Base-by-base conservation (phyloP, 2,797 vertebrate species). In the Alfaro cultratus region DNA sequence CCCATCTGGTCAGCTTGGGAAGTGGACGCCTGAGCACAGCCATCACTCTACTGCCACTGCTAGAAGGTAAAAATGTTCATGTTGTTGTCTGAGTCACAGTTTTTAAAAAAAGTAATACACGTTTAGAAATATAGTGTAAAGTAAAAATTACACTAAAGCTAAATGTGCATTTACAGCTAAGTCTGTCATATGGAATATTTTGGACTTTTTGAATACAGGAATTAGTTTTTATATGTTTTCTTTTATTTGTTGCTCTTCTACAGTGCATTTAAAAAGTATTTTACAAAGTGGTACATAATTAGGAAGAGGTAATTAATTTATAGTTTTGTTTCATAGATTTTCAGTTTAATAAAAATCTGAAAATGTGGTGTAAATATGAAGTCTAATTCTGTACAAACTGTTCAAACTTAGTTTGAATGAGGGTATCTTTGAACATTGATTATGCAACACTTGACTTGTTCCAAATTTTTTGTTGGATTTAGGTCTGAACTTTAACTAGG, bases 1-100 rank as follows among this genome's bases (percentile, higher is more conserved):
- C 98, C 0, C 98, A 99, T 85, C 94, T 99, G 92, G 98, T 99
- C 75, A 99, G 98, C 93, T 92, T 99, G 88, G 98, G 98, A 92
- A 99, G 98, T 5, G 98, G 98, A 43, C 97, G 98, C 11, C 95
- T 99, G 84, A 99, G 98, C 93, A 98, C 97, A 0, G 98, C 98
- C 36, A 96, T 99, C 93, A 99, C 98, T 0, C 94, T 99, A 60
- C 95, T 99, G 77, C 98, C 98, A 0, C 93, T 99, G 89, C 95
- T 95, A 72, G 97, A 99, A 96, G 98, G 98, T 99, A 86, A 95
- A 43, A 68, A 41, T 11, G 91, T 21, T 36, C 12, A 18, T 64
- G 9, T 53, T 1, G 81, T 23, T 81, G 18, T 34, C 45, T 73
- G 29, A 68, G 10, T 18, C 1, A 34, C 13, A 34, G 31, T 18